These are phyloP conservation scores for Agrotis clavis DNA, from an alignment of 2,888 invertebrate species.

Conservation along the genomic window DNA sequence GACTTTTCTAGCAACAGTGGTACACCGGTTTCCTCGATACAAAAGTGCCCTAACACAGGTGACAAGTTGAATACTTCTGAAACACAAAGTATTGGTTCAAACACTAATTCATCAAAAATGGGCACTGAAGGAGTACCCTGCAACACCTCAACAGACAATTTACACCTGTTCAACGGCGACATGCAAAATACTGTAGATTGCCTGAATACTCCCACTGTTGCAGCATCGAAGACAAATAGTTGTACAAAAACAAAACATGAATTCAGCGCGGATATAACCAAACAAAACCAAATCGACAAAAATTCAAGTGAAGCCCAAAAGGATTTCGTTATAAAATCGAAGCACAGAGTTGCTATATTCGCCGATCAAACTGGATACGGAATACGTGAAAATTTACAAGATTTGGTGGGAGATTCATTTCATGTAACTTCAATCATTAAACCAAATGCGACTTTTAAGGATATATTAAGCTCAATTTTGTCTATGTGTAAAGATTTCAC, in stretches of 20 bases:
- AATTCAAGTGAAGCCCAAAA: not conserved
- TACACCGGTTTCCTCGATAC: not conserved
- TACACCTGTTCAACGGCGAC: constrained; percentile 3
- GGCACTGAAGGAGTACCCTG: not conserved
- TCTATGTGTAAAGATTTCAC: constrained; percentile 9
- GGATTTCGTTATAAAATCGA: not conserved
- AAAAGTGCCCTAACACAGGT: not conserved
- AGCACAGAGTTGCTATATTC: constrained; percentile 4
- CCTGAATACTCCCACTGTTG: constrained; percentile 1
- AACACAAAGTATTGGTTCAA: not conserved
- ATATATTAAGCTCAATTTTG: not conserved
- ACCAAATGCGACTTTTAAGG: constrained; percentile 2
- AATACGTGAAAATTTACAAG: constrained; percentile 4
- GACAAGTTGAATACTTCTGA: not conserved
- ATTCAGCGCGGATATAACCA: not conserved
- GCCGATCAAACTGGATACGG: constrained; percentile 8
- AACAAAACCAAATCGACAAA: not conserved
- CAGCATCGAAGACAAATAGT: not conserved
- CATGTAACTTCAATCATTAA: constrained; percentile 1
- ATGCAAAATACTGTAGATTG: not conserved
- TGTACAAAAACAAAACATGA: not conserved
- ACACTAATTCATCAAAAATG: not conserved
- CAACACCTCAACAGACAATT: not conserved
- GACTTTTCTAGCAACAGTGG: not conserved
- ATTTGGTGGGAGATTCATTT: not conserved